Evolutionary conservation across 1,140 invertebrate species (phyloP).

Genomic region (Elysia chlorotica): DNA sequence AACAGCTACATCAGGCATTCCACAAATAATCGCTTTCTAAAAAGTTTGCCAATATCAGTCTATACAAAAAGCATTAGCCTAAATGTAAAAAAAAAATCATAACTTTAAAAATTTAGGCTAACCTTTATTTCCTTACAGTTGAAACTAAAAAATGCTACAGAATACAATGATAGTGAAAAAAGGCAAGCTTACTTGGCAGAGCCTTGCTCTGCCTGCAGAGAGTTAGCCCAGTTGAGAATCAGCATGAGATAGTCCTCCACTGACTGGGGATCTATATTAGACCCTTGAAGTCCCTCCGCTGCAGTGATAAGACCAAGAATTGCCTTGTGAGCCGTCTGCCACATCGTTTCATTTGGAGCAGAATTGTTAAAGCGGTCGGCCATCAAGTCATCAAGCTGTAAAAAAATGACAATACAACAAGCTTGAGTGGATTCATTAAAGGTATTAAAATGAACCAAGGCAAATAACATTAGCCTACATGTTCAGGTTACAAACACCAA

Average conservation of each 20-base stretch:
- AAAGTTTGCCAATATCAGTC: neutral
- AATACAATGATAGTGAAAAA: too few species aligned
- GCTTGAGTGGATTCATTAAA: too few species aligned
- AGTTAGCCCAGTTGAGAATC: neutral
- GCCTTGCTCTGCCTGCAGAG: neutral
- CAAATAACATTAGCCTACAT: too few species aligned
- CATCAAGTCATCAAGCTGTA: slow-evolving; percentile 7
- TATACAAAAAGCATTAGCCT: neutral
- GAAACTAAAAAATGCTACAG: too few species aligned
- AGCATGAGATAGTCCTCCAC: neutral
- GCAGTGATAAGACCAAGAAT: neutral
- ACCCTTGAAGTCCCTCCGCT: neutral
- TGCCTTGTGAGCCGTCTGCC: neutral
- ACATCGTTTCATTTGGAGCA: neutral
- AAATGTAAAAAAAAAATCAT: neutral
- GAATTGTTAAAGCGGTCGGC: neutral
- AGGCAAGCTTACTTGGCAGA: neutral
- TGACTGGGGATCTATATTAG: neutral
- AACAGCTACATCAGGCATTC: too few species aligned
- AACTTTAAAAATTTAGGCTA: neutral
- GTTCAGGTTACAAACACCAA: too few species aligned
- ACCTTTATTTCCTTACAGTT: neutral
- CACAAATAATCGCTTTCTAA: too few species aligned
- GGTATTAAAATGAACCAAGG: too few species aligned
- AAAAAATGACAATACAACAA: neutral